Evolutionary conservation across 1,140 invertebrate genomes (phyloP).

Genomic region (Branchinecta lynchi): DNA sequence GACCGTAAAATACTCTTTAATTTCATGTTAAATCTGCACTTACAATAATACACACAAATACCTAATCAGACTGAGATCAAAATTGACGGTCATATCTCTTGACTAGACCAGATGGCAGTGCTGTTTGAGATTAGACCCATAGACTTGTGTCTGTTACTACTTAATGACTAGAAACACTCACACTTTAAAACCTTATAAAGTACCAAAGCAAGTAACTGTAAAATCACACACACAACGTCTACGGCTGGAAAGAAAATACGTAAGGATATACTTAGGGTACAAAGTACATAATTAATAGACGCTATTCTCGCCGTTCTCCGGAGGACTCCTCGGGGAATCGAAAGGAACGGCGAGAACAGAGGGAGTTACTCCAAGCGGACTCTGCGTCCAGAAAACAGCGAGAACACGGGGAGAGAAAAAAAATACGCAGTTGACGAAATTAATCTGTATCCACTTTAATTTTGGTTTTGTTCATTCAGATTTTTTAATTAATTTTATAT

Average conservation of each 20-base stretch:
- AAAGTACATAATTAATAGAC: neutral
- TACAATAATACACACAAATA: neutral
- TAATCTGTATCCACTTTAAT: too few species aligned
- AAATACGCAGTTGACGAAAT: too few species aligned
- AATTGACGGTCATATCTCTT: neutral
- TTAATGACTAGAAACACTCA: conserved; percentile 11
- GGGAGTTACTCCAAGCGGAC: too few species aligned
- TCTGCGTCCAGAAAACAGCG: too few species aligned
- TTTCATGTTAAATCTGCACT: too few species aligned
- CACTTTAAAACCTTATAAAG: neutral
- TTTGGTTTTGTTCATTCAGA: too few species aligned
- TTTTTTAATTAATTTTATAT: too few species aligned
- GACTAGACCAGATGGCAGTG: conserved; percentile 5
- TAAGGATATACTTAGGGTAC: neutral
- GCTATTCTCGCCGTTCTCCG: too few species aligned
- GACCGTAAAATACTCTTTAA: too few species aligned
- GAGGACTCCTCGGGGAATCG: too few species aligned
- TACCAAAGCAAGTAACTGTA: neutral
- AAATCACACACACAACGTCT: neutral
- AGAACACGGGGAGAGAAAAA: too few species aligned
- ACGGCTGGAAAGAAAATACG: neutral
- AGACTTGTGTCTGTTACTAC: neutral
- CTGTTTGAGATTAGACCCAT: neutral
- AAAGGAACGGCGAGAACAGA: too few species aligned
- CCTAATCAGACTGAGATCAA: neutral